Percentiles rank a stretch among this genome's conserved stretches.
Conservation (phyloP, 2,113 vertebrate species). For the Rallus limicola region DNA sequence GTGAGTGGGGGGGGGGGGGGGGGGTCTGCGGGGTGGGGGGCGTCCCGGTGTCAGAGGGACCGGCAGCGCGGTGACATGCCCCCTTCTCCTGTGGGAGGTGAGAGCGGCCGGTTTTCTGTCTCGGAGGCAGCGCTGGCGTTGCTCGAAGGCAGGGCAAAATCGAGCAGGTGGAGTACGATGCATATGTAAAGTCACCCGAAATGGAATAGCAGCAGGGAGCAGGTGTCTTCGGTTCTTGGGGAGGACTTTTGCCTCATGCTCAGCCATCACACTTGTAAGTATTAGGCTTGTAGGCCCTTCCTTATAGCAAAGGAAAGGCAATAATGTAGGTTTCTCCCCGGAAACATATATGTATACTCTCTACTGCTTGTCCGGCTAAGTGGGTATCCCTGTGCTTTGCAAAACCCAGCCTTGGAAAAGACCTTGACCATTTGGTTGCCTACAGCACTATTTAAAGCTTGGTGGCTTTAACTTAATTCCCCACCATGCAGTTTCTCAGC, state of each 20-base stretch:
- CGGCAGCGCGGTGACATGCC: neutral
- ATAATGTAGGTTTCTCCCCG: fast-evolving
- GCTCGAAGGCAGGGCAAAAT: neutral
- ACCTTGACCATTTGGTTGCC: fast-evolving
- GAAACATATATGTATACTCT: fast-evolving
- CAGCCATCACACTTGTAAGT: fast-evolving
- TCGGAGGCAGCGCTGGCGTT: neutral
- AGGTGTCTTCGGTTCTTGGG: fast-evolving
- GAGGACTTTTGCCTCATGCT: neutral
- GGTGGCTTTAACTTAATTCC: neutral
- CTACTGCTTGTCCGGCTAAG: neutral
- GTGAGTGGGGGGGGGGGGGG: constrained; percentile 52
- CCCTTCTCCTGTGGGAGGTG: neutral
- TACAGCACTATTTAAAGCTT: fast-evolving
- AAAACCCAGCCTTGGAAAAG: neutral
- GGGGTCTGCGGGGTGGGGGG: neutral
- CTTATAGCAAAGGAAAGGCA: fast-evolving
- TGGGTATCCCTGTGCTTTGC: neutral
- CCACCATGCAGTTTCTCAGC: fast-evolving
- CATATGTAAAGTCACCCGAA: fast-evolving
- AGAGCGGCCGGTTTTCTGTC: fast-evolving
- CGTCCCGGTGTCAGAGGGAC: neutral
- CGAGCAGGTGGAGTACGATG: fast-evolving
- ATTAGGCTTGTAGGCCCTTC: fast-evolving
- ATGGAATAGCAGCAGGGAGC: fast-evolving